Conservation (phyloP, 2,888 invertebrate genomes). For the Drosophila phalerata region DNA sequence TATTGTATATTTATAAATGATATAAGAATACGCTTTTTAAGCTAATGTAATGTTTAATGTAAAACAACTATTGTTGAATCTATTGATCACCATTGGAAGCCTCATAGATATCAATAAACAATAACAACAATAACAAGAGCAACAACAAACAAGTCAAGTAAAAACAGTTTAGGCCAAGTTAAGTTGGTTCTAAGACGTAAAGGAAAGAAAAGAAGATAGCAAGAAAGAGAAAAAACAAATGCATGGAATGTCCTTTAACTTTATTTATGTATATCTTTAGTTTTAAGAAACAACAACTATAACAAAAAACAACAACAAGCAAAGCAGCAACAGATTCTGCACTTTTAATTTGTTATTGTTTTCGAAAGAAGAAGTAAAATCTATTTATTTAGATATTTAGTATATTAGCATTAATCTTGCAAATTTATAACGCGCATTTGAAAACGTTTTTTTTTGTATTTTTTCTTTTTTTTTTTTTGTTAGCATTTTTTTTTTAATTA, state of each 20-base stretch:
- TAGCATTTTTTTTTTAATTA: slow-evolving; percentile 5
- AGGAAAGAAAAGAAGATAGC: background rate
- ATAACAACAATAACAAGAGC: slow-evolving; percentile 21
- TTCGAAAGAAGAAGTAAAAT: slow-evolving; percentile 15
- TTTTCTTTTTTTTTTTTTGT: slow-evolving; percentile 15
- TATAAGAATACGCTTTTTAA: slow-evolving; percentile 71
- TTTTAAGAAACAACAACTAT: slow-evolving; percentile 20
- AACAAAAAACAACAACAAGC: slow-evolving; percentile 9
- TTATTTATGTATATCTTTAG: slow-evolving; percentile 34
- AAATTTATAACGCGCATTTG: slow-evolving; percentile 38
- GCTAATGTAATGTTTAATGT: slow-evolving; percentile 67
- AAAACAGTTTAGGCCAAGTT: slow-evolving; percentile 16
- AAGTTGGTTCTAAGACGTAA: background rate
- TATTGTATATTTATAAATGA: slow-evolving; percentile 29
- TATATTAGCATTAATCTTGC: slow-evolving; percentile 20
- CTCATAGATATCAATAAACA: slow-evolving; percentile 42
- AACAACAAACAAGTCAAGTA: slow-evolving; percentile 18
- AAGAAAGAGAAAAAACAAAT: background rate
- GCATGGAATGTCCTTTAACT: slow-evolving; percentile 36
- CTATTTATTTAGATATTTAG: slow-evolving; percentile 47
- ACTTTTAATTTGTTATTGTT: slow-evolving; percentile 14
- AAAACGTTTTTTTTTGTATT: slow-evolving; percentile 30
- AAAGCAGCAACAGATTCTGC: slow-evolving; percentile 3
- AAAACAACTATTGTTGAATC: slow-evolving; percentile 49
- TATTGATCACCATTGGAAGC: slow-evolving; percentile 57